Base-by-base conservation (phyloP, 2,113 vertebrate genomes). In the Leucoraja erinaceus region DNA sequence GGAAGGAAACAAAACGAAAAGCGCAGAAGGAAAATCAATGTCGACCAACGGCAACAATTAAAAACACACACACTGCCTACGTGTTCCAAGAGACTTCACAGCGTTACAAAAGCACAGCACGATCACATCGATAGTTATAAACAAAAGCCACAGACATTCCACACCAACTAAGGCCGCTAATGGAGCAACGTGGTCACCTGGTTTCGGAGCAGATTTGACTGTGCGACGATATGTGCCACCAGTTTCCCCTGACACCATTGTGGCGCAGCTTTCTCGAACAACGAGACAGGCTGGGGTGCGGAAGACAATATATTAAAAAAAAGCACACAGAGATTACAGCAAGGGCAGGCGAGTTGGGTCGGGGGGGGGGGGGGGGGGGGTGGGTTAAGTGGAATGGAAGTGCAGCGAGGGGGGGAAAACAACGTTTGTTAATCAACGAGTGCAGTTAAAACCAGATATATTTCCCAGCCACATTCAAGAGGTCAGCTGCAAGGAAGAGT, bases 221-320 rank as follows among this genome's bases (percentile, higher is more conserved):
- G 99, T 93, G 98, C 99, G 95, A 99, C 97, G 93, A 98, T 98
- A 95, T 99, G 98, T 95, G 99, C 99, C 94, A 98, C 98, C 94
- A 99, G 97, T 96, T 99, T 99, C 94, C 99, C 99, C 97, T 99
- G 99, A 95, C 98, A 99, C 99, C 99, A 99, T 93, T 98, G 98
- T 94, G 98, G 99, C 83, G 98, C 98, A 6, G 98, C 99, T 95
- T 99, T 98, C 97, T 99, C 98, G 96, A 99, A 96, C 96, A 99
- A 97, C 93, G 98, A 98, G 93, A 98, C 97, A 93, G 98, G 98
- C 98, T 99, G 95, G 93, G 95, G 5, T 20, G 93, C 93, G 93
- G 93, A 59, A 38, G 76, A 94, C 94, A 94, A 95, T 93, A 94
- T 47, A 47, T 47, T 47, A 47, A 47, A 47, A 47, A 86, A 93